These are phyloP conservation scores for Pristiophorus japonicus DNA, from an alignment of 2,113 vertebrate species.

Conservation along the genomic window DNA sequence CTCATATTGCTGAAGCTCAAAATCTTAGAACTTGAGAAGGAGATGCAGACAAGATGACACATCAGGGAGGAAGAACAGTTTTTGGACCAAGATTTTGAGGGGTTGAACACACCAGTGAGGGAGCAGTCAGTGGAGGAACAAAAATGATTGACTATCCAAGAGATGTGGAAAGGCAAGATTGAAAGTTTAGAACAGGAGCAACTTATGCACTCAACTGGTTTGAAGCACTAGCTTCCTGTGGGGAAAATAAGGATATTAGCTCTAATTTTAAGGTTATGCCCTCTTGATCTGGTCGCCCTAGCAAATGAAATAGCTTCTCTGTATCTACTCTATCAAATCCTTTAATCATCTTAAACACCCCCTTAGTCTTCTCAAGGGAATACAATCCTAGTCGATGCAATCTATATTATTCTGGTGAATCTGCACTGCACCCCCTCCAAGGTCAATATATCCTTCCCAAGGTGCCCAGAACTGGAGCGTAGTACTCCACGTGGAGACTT, in stretches of 20 bases:
- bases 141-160: neutral
- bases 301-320: neutral
- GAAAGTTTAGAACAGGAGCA: neutral
- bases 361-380: neutral
- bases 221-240: neutral
- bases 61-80: neutral
- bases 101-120: neutral
- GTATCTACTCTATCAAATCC: neutral
- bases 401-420: neutral
- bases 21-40: neutral
- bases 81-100: neutral
- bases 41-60: neutral
- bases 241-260: too few species aligned
- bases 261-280: neutral
- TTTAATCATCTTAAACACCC: neutral
- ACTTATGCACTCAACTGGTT: neutral
- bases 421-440: neutral
- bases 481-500: neutral
- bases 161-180: neutral
- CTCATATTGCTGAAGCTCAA: conserved; percentile 1
- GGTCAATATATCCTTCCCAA: neutral
- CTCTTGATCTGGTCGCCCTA: neutral
- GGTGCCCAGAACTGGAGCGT: neutral
- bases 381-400: neutral
- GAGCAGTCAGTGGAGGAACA: neutral